phyloP scores from a whole-genome alignment of 2,113 vertebrate species.

The Corythaeola cristata region DNA sequence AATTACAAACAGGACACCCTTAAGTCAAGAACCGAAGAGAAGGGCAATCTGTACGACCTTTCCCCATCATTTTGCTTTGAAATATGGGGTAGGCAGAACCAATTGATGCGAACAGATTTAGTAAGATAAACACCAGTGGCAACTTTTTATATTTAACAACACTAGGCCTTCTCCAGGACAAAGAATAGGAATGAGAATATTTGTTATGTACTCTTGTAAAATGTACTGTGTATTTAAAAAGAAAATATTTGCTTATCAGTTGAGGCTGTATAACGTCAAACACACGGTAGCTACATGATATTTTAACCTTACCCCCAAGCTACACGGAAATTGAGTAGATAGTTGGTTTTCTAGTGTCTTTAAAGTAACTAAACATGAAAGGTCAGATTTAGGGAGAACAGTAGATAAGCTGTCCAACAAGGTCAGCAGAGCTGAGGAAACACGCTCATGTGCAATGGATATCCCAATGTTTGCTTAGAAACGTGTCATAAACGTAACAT shows the following conservation, averaged over 20 bases:
- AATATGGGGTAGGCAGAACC: slow-evolving; percentile 56
- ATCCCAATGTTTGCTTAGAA: slow-evolving; percentile 17
- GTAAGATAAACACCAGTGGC: slow-evolving; percentile 52
- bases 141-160: slow-evolving; percentile 24
- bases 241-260: slow-evolving; percentile 64
- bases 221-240: slow-evolving; percentile 21
- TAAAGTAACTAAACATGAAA: slow-evolving; percentile 27
- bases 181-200: slow-evolving; percentile 1
- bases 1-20: slow-evolving; percentile 60
- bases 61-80: slow-evolving; percentile 52
- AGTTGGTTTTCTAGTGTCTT: slow-evolving; percentile 18
- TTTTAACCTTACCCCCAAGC: slow-evolving; percentile 59
- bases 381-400: slow-evolving; percentile 6
- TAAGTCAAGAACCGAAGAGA: slow-evolving; percentile 29
- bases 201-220: background rate
- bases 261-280: slow-evolving; percentile 31
- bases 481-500: background rate
- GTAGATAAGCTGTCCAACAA: slow-evolving; percentile 48
- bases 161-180: background rate
- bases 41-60: slow-evolving; percentile 25
- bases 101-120: slow-evolving; percentile 58
- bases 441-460: background rate
- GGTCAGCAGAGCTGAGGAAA: slow-evolving; percentile 14
- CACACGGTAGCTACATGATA: slow-evolving; percentile 1
- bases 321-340: slow-evolving; percentile 34